Conservation (phyloP, 2,113 vertebrate species). For the Gobio gobio region DNA sequence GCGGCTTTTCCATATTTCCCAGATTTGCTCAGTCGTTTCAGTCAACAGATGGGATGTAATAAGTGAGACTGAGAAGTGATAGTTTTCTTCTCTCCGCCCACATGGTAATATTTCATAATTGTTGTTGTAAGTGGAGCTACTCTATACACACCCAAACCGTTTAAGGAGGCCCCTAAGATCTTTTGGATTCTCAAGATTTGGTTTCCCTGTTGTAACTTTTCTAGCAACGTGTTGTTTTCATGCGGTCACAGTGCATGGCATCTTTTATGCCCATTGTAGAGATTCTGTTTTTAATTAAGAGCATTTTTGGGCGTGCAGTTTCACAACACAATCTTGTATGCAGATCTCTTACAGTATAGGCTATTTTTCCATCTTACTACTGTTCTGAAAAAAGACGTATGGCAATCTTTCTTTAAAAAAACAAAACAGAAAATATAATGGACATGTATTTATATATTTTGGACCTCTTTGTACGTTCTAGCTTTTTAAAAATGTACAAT, state of each 20-base stretch:
- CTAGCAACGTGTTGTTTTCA: constrained; percentile 45
- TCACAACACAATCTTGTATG: not conserved
- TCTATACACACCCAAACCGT: constrained; percentile 34
- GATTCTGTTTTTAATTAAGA: constrained; percentile 27
- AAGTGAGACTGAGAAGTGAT: constrained; percentile 30
- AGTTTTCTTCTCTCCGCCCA: constrained; percentile 40
- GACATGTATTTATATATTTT: not conserved
- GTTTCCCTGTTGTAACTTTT: constrained; percentile 57
- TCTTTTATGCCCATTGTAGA: constrained; percentile 15
- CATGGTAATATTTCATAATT: constrained; percentile 50
- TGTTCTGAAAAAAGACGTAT: constrained; percentile 8
- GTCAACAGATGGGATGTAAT: constrained; percentile 30
- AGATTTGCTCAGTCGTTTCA: constrained; percentile 23
- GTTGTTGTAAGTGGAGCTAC: constrained; percentile 45
- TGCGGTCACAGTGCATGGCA: constrained; percentile 12
- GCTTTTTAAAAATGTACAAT: not conserved
- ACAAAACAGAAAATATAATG: not conserved
- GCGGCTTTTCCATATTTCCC: constrained; percentile 23
- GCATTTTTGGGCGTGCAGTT: not conserved
- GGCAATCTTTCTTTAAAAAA: not conserved
- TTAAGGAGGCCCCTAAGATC: constrained; percentile 52
- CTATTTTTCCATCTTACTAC: not conserved
- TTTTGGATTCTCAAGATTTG: constrained; percentile 51
- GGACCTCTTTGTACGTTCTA: not conserved
- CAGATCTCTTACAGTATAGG: not conserved